Conservation (phyloP, 53 echinoderm and acorn worm genomes). For the Zoroaster sp. region DNA sequence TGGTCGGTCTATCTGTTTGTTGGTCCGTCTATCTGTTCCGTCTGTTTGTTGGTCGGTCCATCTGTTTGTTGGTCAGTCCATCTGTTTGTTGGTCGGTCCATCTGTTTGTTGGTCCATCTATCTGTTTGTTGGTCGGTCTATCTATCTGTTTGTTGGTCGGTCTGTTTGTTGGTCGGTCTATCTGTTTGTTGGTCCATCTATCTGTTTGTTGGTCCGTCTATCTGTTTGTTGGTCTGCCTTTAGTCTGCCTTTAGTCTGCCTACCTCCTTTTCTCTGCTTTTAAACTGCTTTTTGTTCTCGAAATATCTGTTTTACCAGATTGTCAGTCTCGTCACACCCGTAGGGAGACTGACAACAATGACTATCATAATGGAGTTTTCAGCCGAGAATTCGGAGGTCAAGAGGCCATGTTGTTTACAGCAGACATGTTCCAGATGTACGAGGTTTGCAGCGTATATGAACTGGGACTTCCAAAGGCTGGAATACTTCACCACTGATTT, state of each 20-base stretch:
- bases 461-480: constrained; percentile 75
- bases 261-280: neutral
- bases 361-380: constrained; percentile 88
- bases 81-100: too few relatives aligned
- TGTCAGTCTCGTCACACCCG: constrained; percentile 66
- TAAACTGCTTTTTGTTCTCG: neutral
- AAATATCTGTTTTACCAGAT: constrained; percentile 64
- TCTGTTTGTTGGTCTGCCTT: neutral
- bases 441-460: constrained; percentile 58
- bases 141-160: neutral
- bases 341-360: constrained; percentile 71
- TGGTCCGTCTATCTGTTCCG: neutral
- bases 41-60: too few relatives aligned
- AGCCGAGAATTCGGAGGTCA: constrained; percentile 98
- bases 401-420: constrained; percentile 94
- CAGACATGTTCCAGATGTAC: constrained; percentile 91
- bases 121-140: too few relatives aligned
- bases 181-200: too few relatives aligned
- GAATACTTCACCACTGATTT: constrained; percentile 79
- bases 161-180: too few relatives aligned
- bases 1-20: too few relatives aligned
- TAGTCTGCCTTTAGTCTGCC: neutral
- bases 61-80: too few relatives aligned
- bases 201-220: too few relatives aligned
- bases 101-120: too few relatives aligned